Conservation (phyloP, 2,888 invertebrate genomes). For the Rhingia rostrata region DNA sequence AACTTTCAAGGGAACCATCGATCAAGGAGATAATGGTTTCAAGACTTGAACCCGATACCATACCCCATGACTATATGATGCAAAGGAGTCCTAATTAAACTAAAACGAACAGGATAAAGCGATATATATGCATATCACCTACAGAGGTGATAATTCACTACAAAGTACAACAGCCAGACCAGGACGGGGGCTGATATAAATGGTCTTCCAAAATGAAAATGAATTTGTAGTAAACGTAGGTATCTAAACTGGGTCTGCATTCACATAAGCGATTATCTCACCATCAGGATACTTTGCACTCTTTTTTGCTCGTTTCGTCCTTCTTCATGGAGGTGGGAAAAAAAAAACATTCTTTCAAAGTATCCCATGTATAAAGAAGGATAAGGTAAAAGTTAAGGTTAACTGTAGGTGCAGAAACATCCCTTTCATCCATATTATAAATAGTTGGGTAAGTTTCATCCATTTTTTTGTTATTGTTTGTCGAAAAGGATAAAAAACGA, state of each 20-base stretch:
- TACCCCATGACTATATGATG: slow-evolving; percentile 15
- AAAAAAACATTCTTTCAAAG: slow-evolving; percentile 39
- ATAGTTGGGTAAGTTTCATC: slow-evolving; percentile 56
- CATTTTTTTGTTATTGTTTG: background rate
- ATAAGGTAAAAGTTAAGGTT: slow-evolving; percentile 30
- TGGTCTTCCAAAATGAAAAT: slow-evolving; percentile 60
- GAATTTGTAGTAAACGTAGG: slow-evolving; percentile 42
- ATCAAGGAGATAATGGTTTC: slow-evolving; percentile 62
- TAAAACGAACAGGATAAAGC: slow-evolving; percentile 39
- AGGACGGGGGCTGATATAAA: slow-evolving; percentile 41
- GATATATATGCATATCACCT: slow-evolving; percentile 36
- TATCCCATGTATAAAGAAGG: background rate
- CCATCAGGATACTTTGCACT: slow-evolving; percentile 57
- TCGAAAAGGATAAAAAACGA: slow-evolving; percentile 22
- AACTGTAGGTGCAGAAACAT: slow-evolving; percentile 38
- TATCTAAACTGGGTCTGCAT: slow-evolving; percentile 42
- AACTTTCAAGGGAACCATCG: slow-evolving; percentile 61
- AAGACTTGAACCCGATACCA: background rate
- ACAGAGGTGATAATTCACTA: slow-evolving; percentile 60
- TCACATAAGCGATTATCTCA: slow-evolving; percentile 69
- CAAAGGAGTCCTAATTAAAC: slow-evolving; percentile 66
- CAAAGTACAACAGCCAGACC: slow-evolving; percentile 3
- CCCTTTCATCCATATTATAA: slow-evolving; percentile 50
- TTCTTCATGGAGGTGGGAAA: slow-evolving; percentile 7
- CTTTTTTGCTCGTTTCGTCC: slow-evolving; percentile 13